Conservation (phyloP, 2,113 vertebrate genomes). For the Anser brachyrhynchus region DNA sequence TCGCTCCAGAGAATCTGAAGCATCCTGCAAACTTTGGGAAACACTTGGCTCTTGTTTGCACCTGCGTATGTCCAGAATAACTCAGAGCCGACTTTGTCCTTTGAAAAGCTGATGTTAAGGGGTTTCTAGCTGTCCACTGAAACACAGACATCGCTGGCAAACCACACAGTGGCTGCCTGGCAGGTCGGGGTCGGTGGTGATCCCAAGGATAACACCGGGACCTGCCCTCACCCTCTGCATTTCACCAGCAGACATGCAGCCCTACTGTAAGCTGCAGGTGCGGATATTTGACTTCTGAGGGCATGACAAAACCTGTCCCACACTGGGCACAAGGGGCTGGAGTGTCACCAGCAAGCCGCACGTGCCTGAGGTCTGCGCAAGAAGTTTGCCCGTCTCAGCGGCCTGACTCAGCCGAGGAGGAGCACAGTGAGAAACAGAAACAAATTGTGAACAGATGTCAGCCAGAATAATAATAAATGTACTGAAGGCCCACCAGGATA, state of each 20-base stretch:
- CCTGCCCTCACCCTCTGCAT: too few species aligned
- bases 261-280: too few species aligned
- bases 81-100: not conserved
- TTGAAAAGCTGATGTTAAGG: not conserved
- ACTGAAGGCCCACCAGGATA: not conserved
- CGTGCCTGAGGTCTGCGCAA: accelerated
- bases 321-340: accelerated
- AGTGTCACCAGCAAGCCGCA: not conserved
- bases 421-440: not conserved
- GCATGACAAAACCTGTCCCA: not conserved
- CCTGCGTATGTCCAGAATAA: not conserved
- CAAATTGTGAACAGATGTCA: slow-evolving; percentile 21
- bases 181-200: accelerated
- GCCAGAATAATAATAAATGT: not conserved
- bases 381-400: accelerated
- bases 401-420: not conserved
- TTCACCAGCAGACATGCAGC: too few species aligned
- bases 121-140: not conserved
- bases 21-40: not conserved
- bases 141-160: not conserved
- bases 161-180: not conserved
- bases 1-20: not conserved
- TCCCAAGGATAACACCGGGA: not conserved
- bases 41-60: not conserved
- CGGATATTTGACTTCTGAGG: not conserved